Percentiles rank a stretch among this genome's conserved stretches.
Evolutionary conservation across 2,797 vertebrate species (phyloP).

Genomic region (Sebastes oblongus): DNA sequence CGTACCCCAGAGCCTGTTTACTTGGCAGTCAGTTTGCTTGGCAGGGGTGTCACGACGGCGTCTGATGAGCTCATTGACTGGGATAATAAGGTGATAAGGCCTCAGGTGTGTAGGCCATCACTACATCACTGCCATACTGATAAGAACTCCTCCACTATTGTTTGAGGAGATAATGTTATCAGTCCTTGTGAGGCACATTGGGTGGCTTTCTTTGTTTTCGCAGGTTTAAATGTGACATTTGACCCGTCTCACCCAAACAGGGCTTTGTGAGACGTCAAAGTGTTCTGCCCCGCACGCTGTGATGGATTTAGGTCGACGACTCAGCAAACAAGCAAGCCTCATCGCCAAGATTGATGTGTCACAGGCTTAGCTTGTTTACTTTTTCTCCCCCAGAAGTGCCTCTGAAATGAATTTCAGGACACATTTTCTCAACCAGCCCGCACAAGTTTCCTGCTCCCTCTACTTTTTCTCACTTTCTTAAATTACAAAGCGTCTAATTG

Average conservation of each 20-base stretch:
- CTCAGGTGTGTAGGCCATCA: constrained; percentile 22
- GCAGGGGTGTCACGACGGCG: background rate
- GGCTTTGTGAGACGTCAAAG: constrained; percentile 16
- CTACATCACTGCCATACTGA: constrained; percentile 27
- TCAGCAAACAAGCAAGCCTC: constrained; percentile 38
- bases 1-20: constrained; percentile 4
- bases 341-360: constrained; percentile 17
- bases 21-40: constrained; percentile 29
- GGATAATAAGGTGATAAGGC: constrained; percentile 12
- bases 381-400: background rate
- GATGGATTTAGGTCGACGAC: constrained; percentile 40
- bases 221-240: constrained; percentile 41
- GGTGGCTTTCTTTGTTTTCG: constrained; percentile 29
- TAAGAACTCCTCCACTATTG: constrained; percentile 32
- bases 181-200: constrained; percentile 9
- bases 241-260: constrained; percentile 31
- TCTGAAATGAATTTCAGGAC: background rate
- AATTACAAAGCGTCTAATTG: constrained; percentile 54
- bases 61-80: constrained; percentile 40
- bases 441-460: constrained; percentile 19
- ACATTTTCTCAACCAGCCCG: constrained; percentile 25
- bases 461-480: constrained; percentile 22
- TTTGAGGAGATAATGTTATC: constrained; percentile 38
- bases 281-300: background rate
- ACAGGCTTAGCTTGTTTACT: constrained; percentile 19